Evolutionary conservation across 2,797 vertebrate genomes (phyloP), one percentile per base, ranked within the genome.

Genomic region (Urosaurus nigricauda): DNA sequence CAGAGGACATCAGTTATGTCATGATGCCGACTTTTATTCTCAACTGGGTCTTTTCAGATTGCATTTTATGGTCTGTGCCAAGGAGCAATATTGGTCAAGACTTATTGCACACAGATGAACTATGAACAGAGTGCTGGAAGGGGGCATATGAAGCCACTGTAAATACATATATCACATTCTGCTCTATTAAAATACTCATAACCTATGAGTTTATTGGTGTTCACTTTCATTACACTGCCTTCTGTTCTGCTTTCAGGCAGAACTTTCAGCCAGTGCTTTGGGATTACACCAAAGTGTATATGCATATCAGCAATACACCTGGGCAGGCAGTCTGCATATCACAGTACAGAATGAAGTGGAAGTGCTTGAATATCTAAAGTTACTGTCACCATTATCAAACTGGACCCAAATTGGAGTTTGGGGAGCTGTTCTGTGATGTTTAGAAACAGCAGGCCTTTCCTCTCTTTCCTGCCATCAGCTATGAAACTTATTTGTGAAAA

Each of bases 31-130:
- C 93, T 95, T 95, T 96, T 95, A 96, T 96, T 96, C 94, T 97
- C 96, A 93, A 77, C 21, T 92, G 95, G 94, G 95, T 94, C 94
- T 93, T 96, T 94, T 96, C 94, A 95, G 93, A 92, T 95, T 95
- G 94, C 94, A 91, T 95, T 97, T 97, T 97, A 96, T 92, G 93
- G 94, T 93, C 90, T 94, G 88, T 96, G 95, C 95, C 96, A 96
- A 95, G 96, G 94, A 96, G 95, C 92, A 95, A 96, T 97, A 96
- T 95, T 47, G 93, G 94, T 93, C 95, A 96, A 96, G 94, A 96
- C 93, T 95, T 96, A 96, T 58, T 95, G 93, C 91, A 81, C 96
- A 96, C 95, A 92, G 93, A 94, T 95, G 96, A 97, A 94, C 93
- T 94, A 89, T 96, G 96, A 96, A 95, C 91, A 94, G 91, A 93